phyloP scores from a whole-genome alignment of 2,113 vertebrate species.

The Python bivittatus region DNA sequence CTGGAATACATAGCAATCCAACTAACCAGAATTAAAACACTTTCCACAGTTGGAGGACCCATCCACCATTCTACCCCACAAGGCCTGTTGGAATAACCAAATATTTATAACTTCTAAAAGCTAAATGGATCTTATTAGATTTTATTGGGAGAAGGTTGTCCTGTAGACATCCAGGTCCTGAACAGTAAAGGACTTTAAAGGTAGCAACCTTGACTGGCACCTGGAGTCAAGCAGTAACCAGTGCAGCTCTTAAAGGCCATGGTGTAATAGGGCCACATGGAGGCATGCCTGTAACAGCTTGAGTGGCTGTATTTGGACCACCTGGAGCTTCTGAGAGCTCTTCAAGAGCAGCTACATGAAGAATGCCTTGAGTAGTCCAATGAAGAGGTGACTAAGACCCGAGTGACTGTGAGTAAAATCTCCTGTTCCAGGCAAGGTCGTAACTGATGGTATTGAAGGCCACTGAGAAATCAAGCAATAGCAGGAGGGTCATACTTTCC shows the following conservation, averaged over 20 bases:
- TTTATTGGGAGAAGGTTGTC: neutral
- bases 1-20: neutral
- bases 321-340: neutral
- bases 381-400: neutral
- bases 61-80: neutral
- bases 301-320: neutral
- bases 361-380: neutral
- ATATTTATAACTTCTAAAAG: neutral
- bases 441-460: neutral
- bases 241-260: neutral
- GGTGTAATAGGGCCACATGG: neutral
- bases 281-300: neutral
- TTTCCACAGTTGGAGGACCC: neutral
- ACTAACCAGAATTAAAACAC: neutral
- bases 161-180: neutral
- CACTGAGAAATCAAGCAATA: neutral
- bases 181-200: neutral
- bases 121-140: neutral
- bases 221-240: neutral
- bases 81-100: neutral
- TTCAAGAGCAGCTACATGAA: neutral
- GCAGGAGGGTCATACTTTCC: neutral
- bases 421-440: neutral
- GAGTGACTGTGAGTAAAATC: neutral
- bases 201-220: neutral